Evolutionary conservation across 2,888 invertebrate genomes (phyloP).

Genomic region (Diogma glabrata): DNA sequence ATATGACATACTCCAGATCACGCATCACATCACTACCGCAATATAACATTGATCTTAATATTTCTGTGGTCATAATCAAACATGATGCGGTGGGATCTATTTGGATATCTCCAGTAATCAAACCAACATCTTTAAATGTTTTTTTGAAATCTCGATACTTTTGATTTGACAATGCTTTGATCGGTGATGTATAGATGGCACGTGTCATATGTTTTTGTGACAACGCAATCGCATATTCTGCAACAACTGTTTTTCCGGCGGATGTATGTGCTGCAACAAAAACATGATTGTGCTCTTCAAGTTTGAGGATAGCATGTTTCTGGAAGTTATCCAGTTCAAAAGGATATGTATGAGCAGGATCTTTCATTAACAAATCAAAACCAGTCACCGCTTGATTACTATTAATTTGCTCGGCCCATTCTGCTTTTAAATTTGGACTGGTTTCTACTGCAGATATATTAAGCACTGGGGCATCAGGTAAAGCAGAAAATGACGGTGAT

Average conservation of each 20-base stretch:
- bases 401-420: slow-evolving; percentile 85
- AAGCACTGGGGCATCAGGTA: slow-evolving; percentile 36
- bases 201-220: slow-evolving; percentile 85
- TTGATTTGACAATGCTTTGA: slow-evolving; percentile 97
- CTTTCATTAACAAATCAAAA: slow-evolving; percentile 67
- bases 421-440: slow-evolving; percentile 36
- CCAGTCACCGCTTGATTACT: slow-evolving; percentile 67
- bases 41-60: slow-evolving; percentile 91
- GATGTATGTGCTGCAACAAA: slow-evolving; percentile 99
- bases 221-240: slow-evolving; percentile 97
- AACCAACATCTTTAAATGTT: slow-evolving; percentile 83
- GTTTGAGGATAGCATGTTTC: slow-evolving; percentile 86
- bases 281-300: slow-evolving; percentile 90
- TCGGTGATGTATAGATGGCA: slow-evolving; percentile 95
- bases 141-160: slow-evolving; percentile 96
- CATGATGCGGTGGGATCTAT: slow-evolving; percentile 89
- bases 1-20: slow-evolving; percentile 96
- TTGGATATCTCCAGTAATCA: slow-evolving; percentile 92
- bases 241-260: slow-evolving; percentile 95
- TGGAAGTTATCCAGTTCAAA: slow-evolving; percentile 96
- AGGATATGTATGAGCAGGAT: slow-evolving; percentile 72
- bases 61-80: slow-evolving; percentile 99
- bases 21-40: slow-evolving; percentile 88
- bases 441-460: slow-evolving; percentile 28
- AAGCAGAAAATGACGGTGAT: slow-evolving; percentile 28